Percentiles rank a stretch among this genome's conserved stretches.
Evolutionary conservation across 2,888 invertebrate genomes (phyloP).

Genomic region (Ligdia adustata): DNA sequence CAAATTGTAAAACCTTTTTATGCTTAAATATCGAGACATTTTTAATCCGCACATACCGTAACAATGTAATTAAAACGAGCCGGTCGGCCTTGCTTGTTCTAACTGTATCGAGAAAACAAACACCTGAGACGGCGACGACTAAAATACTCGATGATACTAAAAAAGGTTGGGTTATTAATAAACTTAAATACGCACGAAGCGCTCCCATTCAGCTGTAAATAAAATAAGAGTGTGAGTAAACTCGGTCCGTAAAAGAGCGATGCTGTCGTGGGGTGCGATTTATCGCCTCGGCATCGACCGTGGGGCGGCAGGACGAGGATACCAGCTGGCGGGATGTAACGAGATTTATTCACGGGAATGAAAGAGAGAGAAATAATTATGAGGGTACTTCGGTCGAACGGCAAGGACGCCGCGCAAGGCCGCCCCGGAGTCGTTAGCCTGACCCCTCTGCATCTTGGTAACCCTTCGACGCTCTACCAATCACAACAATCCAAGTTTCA

Average conservation of each 20-base stretch:
- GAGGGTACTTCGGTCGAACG: slow-evolving; percentile 56
- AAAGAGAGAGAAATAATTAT: slow-evolving; percentile 47
- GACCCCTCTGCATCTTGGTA: slow-evolving; percentile 40
- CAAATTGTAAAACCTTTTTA: slow-evolving; percentile 67
- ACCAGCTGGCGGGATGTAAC: slow-evolving; percentile 41
- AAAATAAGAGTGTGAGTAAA: slow-evolving; percentile 57
- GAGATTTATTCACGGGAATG: slow-evolving; percentile 41
- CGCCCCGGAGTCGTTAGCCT: slow-evolving; percentile 61
- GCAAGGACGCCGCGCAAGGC: slow-evolving; percentile 79
- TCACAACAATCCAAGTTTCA: slow-evolving; percentile 28
- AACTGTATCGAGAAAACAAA: slow-evolving; percentile 54
- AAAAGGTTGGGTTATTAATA: slow-evolving; percentile 65
- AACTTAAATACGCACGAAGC: slow-evolving; percentile 58
- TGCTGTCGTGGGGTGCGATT: slow-evolving; percentile 69
- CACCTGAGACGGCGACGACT: slow-evolving; percentile 42
- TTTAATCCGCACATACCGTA: slow-evolving; percentile 61
- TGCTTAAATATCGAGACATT: slow-evolving; percentile 52
- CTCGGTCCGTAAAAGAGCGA: slow-evolving; percentile 60
- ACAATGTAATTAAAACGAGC: slow-evolving; percentile 68
- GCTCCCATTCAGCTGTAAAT: slow-evolving; percentile 55
- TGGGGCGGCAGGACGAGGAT: slow-evolving; percentile 47
- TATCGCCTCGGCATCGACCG: slow-evolving; percentile 66
- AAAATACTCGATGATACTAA: slow-evolving; percentile 47
- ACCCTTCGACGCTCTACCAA: slow-evolving; percentile 44
- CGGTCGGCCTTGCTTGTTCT: slow-evolving; percentile 54